These are phyloP conservation scores for Chouioia cunea DNA, from an alignment of 2,888 invertebrate genomes.

Conservation along the genomic window DNA sequence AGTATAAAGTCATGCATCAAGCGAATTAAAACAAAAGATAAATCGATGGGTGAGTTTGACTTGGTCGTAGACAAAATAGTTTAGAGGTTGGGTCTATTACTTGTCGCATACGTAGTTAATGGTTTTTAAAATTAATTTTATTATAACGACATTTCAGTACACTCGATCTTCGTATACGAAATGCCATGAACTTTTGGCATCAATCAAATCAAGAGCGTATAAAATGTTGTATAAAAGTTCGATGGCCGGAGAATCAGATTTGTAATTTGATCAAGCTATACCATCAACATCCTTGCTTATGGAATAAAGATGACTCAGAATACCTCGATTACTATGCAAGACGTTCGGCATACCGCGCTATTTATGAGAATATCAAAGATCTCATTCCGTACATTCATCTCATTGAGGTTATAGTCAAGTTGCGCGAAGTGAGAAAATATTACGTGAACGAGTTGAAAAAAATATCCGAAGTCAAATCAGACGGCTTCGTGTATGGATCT, in stretches of 20 bases:
- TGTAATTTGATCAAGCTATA: slow-evolving; percentile 53
- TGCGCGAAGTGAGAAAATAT: slow-evolving; percentile 53
- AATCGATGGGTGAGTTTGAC: no score
- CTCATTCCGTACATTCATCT: slow-evolving; percentile 40
- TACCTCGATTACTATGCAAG: slow-evolving; percentile 52
- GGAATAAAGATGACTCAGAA: slow-evolving; percentile 52
- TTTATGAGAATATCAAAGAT: slow-evolving; percentile 48
- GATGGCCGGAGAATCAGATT: slow-evolving; percentile 52
- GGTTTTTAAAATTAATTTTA: no score
- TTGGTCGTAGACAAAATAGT: no score
- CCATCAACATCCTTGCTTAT: slow-evolving; percentile 53
- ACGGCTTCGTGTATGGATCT: slow-evolving; percentile 45
- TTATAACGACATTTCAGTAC: no score
- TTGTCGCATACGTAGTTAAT: no score
- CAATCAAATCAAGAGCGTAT: neutral
- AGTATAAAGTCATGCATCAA: no score
- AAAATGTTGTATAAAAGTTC: slow-evolving; percentile 11
- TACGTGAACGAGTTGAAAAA: slow-evolving; percentile 53
- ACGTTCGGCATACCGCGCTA: slow-evolving; percentile 53
- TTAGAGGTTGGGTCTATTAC: no score
- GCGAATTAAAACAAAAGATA: no score
- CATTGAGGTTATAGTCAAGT: slow-evolving; percentile 55
- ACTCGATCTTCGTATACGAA: no score
- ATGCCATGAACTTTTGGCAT: slow-evolving; percentile 21
- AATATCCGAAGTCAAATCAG: slow-evolving; percentile 45